phyloP scores from a whole-genome alignment of 2,888 invertebrate species.

The Spicauda simplicius region DNA sequence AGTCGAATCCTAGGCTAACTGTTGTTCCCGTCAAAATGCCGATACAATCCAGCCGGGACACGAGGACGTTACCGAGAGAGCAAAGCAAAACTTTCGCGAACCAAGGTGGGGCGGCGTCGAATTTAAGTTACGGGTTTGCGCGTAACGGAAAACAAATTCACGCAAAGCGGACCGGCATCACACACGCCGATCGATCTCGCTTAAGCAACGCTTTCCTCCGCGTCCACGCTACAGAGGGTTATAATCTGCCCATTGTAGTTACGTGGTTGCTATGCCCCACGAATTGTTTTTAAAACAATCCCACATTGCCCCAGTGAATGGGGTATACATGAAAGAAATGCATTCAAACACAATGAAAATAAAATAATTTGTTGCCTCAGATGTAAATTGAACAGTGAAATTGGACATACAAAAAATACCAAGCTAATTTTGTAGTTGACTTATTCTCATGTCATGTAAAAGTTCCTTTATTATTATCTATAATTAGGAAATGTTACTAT shows the following conservation, averaged over 20 bases:
- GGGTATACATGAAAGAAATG: slow-evolving; percentile 9
- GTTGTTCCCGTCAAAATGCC: background rate
- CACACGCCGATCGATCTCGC: slow-evolving; percentile 35
- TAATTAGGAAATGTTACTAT: no score
- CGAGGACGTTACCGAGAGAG: background rate
- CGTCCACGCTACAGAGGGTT: slow-evolving; percentile 31
- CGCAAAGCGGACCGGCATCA: slow-evolving; percentile 28
- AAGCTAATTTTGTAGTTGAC: background rate
- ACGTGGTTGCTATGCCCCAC: slow-evolving; percentile 35
- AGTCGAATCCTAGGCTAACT: background rate
- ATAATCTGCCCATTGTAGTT: slow-evolving; percentile 34
- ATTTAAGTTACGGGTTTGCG: slow-evolving; percentile 33
- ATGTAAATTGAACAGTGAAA: background rate
- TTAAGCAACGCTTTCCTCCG: slow-evolving; percentile 32
- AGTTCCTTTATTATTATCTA: no score
- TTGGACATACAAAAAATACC: background rate
- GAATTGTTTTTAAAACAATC: slow-evolving; percentile 33
- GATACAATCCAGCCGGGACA: slow-evolving; percentile 1
- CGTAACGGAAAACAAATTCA: slow-evolving; percentile 36
- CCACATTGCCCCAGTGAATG: slow-evolving; percentile 3
- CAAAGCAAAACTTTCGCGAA: slow-evolving; percentile 16
- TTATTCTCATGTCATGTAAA: background rate
- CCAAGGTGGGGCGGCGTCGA: slow-evolving; percentile 23
- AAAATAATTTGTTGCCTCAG: background rate
- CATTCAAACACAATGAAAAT: slow-evolving; percentile 8